phyloP scores from a whole-genome alignment of 2,797 vertebrate genomes.

The Amniataba percoides region DNA sequence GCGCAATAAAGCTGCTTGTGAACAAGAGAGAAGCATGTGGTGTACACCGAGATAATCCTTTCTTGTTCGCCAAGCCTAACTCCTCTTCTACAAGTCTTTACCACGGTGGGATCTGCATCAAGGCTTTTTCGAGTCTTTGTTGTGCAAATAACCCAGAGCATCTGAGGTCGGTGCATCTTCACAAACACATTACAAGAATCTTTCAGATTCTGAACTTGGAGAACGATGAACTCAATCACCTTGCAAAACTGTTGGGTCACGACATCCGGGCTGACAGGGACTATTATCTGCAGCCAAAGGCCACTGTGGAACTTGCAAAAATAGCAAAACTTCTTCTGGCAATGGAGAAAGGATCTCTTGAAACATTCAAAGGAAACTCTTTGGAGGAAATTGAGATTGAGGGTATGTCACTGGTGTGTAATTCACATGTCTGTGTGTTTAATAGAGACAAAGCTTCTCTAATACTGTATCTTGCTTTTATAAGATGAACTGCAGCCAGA shows the following conservation, averaged over 20 bases:
- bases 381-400: constrained; percentile 65
- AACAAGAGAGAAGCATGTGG: constrained; percentile 57
- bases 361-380: constrained; percentile 60
- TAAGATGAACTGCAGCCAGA: constrained; percentile 66
- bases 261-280: constrained; percentile 59
- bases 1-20: constrained; percentile 47
- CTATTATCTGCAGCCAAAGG: constrained; percentile 62
- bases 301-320: constrained; percentile 70
- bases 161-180: constrained; percentile 35
- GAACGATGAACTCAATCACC: constrained; percentile 63
- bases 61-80: constrained; percentile 70
- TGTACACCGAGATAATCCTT: constrained; percentile 55
- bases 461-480: not conserved
- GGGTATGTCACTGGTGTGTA: constrained; percentile 44
- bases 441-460: not conserved
- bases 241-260: constrained; percentile 58
- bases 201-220: constrained; percentile 76
- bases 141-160: constrained; percentile 54
- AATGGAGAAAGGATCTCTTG: constrained; percentile 68
- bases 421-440: not conserved
- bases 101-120: constrained; percentile 38
- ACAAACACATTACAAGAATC: constrained; percentile 66
- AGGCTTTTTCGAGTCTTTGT: constrained; percentile 46
- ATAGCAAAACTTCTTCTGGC: constrained; percentile 69
- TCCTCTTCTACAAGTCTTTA: constrained; percentile 22